These are phyloP conservation scores for Eupithecia tripunctaria DNA, from an alignment of 2,888 invertebrate species.

Conservation along the genomic window DNA sequence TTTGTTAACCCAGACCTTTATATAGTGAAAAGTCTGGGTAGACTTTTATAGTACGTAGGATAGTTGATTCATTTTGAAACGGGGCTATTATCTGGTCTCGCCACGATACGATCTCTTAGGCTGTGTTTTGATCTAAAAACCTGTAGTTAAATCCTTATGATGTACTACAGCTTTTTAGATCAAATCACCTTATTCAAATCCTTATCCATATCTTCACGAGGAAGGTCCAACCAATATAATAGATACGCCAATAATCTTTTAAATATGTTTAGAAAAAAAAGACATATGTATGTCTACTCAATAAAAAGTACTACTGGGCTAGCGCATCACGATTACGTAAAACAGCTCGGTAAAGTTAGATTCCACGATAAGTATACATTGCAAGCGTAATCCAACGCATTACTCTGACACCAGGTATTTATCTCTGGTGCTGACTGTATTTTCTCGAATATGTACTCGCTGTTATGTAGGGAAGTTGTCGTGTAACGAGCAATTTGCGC, in stretches of 20 bases:
- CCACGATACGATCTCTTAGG: neutral
- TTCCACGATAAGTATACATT: neutral
- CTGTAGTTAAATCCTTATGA: too few relatives aligned
- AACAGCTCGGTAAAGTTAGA: conserved; percentile 17
- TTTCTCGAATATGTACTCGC: conserved; percentile 9
- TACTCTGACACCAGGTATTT: conserved; percentile 5
- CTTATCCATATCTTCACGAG: neutral
- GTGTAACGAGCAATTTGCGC: conserved; percentile 72
- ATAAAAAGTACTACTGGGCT: neutral
- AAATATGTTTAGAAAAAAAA: too few relatives aligned
- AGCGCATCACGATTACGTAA: conserved; percentile 27
- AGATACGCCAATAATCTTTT: neutral
- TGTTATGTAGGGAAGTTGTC: conserved; percentile 60
- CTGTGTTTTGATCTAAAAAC: neutral
- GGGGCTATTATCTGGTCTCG: neutral
- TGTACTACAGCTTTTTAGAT: too few relatives aligned
- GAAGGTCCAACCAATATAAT: neutral
- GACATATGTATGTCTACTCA: neutral
- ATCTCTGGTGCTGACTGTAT: conserved; percentile 1
- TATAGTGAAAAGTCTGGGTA: neutral
- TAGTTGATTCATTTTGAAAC: neutral
- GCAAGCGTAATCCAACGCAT: conserved; percentile 7
- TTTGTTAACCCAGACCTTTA: conserved; percentile 28
- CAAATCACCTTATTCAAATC: neutral
- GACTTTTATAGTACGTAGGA: conserved; percentile 5